Base-by-base conservation (phyloP, 2,113 vertebrate species). In the Phylloscopus trochilus region DNA sequence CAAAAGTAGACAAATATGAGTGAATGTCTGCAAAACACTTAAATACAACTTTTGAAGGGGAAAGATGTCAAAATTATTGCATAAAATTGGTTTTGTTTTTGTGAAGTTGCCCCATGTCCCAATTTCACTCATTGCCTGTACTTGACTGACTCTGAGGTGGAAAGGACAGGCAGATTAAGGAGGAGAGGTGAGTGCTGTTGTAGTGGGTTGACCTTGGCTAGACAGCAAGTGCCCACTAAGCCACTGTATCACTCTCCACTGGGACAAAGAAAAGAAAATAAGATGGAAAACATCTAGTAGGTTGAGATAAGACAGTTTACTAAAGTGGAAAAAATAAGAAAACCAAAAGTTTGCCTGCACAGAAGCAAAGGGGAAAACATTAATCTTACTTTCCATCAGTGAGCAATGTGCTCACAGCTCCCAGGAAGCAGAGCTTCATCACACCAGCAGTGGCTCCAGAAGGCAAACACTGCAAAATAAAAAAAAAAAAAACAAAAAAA, bases 351-450 rank as follows among this genome's bases (percentile, higher is more conserved):
- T 66, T 47, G 15, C 8, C 19, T n/a, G 19, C 30, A 30, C 5
- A 19, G 41, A 7, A 74, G 7, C 23, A 66, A 74, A 47, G 30
- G 10, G 13, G n/a, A 14, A 47, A 64, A 64, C n/a, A 28, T 15
- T n/a, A 28, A 64, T 23, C 9, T 28, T 33, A 7, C 6, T 64
- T 75, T 30, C 19, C 30, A 24, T 41, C 3, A 2, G 19, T n/a
- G 15, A 47, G 23, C 0, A 0, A 19, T 30, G 9, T 15, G 26
- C 15, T n/a, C 9, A 23, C 8, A 18, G 3, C 28, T 56, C 18
- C 18, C 2, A n/a, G 28, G 23, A 47, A 47, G 18, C 5, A 74
- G 28, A 7, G 28, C 28, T n/a, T 33, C 51, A 47, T 28, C n/a
- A 15, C 23, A 15, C 8, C 1, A 49, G 12, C n/a, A 39, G 2